A percentile compares a stretch with the other conserved stretches of the same genome.
Evolutionary conservation across 1,140 invertebrate genomes (phyloP).

Genomic region (Drosophila kanapiae): DNA sequence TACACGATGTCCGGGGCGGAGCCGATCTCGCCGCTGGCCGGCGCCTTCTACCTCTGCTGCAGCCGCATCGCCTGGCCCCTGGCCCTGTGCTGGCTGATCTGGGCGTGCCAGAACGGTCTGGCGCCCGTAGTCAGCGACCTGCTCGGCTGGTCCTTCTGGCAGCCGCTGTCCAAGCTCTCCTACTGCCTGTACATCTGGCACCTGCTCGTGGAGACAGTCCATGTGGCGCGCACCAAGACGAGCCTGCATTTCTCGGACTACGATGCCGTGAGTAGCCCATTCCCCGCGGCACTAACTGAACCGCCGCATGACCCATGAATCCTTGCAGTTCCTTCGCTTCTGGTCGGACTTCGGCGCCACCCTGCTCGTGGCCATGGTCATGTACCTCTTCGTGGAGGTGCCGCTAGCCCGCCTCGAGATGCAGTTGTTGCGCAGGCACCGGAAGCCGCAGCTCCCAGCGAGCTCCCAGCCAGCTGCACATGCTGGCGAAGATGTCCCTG

Average conservation of each 20-base stretch:
- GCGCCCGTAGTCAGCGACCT: conserved; percentile 87
- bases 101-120: conserved; percentile 88
- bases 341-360: conserved; percentile 78
- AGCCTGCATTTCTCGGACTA: conserved; percentile 79
- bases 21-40: conserved; percentile 78
- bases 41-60: conserved; percentile 88
- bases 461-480: not conserved
- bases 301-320: not conserved
- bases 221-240: conserved; percentile 56
- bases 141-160: conserved; percentile 86
- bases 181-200: conserved; percentile 87
- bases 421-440: conserved; percentile 22
- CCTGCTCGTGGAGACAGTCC: conserved; percentile 72
- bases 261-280: conserved; percentile 62
- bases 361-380: conserved; percentile 49
- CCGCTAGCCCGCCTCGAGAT: conserved; percentile 58
- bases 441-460: not conserved
- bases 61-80: conserved; percentile 88
- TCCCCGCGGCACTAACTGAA: not conserved
- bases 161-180: conserved; percentile 86
- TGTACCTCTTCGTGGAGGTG: conserved; percentile 67
- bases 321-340: conserved; percentile 56
- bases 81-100: conserved; percentile 89
- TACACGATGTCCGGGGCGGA: conserved; percentile 69
- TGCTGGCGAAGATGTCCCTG: not conserved